phyloP scores from a whole-genome alignment of 2,797 vertebrate genomes.

The Sylvilagus floridanus region DNA sequence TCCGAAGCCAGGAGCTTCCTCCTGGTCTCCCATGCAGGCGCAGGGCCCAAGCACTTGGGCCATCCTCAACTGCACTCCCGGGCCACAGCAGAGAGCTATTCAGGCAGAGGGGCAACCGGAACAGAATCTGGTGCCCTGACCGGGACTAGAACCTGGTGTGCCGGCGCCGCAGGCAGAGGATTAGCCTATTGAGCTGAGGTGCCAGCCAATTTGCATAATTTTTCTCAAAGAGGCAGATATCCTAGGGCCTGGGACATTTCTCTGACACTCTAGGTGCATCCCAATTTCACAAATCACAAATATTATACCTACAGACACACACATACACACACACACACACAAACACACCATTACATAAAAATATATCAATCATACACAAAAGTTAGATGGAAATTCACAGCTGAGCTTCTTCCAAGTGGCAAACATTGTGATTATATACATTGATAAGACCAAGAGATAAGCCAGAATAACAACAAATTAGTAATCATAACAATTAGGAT shows the following conservation, averaged over 20 bases:
- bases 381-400: neutral
- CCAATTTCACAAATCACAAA: neutral
- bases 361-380: neutral
- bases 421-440: neutral
- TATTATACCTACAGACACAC: neutral
- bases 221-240: conserved; percentile 6
- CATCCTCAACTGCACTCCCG: too few relatives aligned
- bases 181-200: too few relatives aligned
- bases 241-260: neutral
- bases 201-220: neutral
- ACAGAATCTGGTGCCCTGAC: too few relatives aligned
- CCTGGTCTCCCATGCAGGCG: too few relatives aligned
- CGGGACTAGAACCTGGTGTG: too few relatives aligned
- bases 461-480: neutral
- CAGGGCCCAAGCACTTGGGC: too few relatives aligned
- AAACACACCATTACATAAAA: neutral
- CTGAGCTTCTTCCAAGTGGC: neutral
- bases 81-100: too few relatives aligned
- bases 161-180: too few relatives aligned
- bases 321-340: neutral
- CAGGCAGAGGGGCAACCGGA: too few relatives aligned
- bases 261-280: neutral
- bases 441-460: neutral
- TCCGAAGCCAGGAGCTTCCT: too few relatives aligned
- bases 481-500: neutral